Evolutionary conservation across 1,140 invertebrate species (phyloP), one percentile per base, ranked within the genome.

Genomic region (Zelostemma sp.): DNA sequence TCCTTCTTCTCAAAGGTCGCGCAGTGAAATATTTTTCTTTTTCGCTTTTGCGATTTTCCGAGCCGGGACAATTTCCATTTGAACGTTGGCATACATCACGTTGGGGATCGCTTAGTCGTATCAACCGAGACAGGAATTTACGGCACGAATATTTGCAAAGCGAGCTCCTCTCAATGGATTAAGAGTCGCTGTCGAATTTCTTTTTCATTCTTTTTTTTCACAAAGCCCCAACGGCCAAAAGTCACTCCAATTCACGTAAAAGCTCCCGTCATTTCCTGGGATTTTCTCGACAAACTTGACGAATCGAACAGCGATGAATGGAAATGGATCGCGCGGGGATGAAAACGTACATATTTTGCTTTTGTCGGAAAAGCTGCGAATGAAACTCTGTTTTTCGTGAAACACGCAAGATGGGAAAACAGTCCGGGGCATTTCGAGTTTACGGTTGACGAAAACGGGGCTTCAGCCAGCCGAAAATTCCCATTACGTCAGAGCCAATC

Each of bases 401-500:
- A 55, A 31, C 41, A n/a, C 12, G 35, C 3, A 3, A n/a, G 3
- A 2, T 1, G 31, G 9, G 53, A 6, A 18, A 16, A 16, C 33
- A 9, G 14, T 25, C n/a, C 6, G 12, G 17, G 33, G 43, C 21
- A 55, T 56, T 60, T 66, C 67, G 54, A 64, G 62, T 59, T 72
- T 64, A 47, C 49, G 62, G 57, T 73, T 55, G 51, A 72, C 31
- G 15, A 55, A 59, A 46, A 58, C 49, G 54, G 33, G 43, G 17
- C 41, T 54, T 63, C 55, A 68, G 25, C 46, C 57, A 56, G 60
- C 61, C 64, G 74, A 68, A 68, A 75, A 72, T 76, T 77, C 67
- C 62, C 73, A 75, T 79, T 74, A 76, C 59, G 70, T 60, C 33
- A 41, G 65, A 53, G 71, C 73, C 71, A 79, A 81, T 81, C 71